Evolutionary conservation across 2,797 vertebrate genomes (phyloP), one percentile per base, ranked within the genome.

Genomic region (Pseudochromis fuscus): DNA sequence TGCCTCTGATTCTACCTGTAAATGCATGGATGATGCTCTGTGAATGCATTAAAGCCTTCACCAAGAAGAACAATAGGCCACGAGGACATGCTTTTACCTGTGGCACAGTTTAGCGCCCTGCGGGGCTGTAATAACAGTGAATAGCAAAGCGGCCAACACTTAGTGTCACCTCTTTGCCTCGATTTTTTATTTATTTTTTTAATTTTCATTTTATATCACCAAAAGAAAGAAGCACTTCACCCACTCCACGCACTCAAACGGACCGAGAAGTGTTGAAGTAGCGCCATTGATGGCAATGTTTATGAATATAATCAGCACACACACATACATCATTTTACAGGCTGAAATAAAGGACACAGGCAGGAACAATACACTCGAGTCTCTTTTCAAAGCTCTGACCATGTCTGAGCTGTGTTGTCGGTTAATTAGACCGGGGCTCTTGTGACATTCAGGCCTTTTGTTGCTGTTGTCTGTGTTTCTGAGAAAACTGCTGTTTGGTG

Each of bases 221-320:
- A 21, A 68, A 45, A 51, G 55, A 67, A 61, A 79, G 65, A 53
- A 76, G 45, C 71, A 19, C 71, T 67, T 70, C 60, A 52, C 74
- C 63, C 63, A 70, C 78, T 82, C 50, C 15, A 2, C 19, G 3
- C 70, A 48, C 48, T 70, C 25, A 2, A 62, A 42, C 51, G 53
- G 56, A 35, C 18, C 3, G 13, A 68, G 37, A 81, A 72, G 75
- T 75, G 79, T 48, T 37, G 35, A 35, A 75, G 51, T 7, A 58
- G 76, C 60, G 56, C 70, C 70, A 66, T 61, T 81, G 67, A 81
- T 82, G 79, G 78, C 69, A 77, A 79, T 80, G 77, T 67, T 81
- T 59, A 50, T 12, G 55, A 65, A 51, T 31, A 51, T 49, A 53
- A 63, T 49, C 64, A 44, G 23, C 24, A 13, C 8, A 42, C 44